Evolutionary conservation across 2,113 vertebrate genomes (phyloP).

Genomic region (Tragelaphus strepsiceros): DNA sequence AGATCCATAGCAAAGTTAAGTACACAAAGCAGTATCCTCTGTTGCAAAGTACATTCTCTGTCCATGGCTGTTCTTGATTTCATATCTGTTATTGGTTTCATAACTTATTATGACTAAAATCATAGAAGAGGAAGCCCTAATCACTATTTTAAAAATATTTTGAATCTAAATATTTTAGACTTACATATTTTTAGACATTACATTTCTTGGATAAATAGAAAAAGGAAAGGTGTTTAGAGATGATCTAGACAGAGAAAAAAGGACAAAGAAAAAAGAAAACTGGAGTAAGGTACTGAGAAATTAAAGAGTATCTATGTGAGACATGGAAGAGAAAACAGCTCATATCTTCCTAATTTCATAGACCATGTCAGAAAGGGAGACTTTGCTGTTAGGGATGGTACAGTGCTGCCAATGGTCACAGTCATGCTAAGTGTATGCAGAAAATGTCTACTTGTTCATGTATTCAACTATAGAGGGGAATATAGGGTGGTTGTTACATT

Average conservation of each 20-base stretch:
- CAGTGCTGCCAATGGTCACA: not conserved
- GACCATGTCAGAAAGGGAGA: not conserved
- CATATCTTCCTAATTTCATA: not conserved
- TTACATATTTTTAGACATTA: not conserved
- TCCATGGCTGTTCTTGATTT: slow-evolving; percentile 89
- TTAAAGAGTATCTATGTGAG: too few relatives aligned
- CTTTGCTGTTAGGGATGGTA: not conserved
- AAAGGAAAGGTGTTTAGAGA: not conserved
- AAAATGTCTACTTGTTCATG: not conserved
- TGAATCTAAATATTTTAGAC: not conserved
- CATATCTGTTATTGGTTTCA: slow-evolving; percentile 93
- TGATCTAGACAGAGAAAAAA: not conserved
- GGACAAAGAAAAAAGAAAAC: not conserved
- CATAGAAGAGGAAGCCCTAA: not conserved
- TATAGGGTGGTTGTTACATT: not conserved
- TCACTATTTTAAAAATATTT: not conserved
- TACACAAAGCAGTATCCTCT: slow-evolving; percentile 90
- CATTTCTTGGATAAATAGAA: not conserved
- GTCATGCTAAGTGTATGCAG: not conserved
- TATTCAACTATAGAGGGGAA: not conserved
- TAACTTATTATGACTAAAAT: slow-evolving; percentile 86
- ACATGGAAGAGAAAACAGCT: not conserved
- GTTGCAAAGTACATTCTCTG: slow-evolving; percentile 91
- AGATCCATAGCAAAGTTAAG: slow-evolving; percentile 85
- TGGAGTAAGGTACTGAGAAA: not conserved